A percentile compares a stretch with the other conserved stretches of the same genome.
phyloP scores from a whole-genome alignment of 2,797 vertebrate species.

The Hyperoplus immaculatus region DNA sequence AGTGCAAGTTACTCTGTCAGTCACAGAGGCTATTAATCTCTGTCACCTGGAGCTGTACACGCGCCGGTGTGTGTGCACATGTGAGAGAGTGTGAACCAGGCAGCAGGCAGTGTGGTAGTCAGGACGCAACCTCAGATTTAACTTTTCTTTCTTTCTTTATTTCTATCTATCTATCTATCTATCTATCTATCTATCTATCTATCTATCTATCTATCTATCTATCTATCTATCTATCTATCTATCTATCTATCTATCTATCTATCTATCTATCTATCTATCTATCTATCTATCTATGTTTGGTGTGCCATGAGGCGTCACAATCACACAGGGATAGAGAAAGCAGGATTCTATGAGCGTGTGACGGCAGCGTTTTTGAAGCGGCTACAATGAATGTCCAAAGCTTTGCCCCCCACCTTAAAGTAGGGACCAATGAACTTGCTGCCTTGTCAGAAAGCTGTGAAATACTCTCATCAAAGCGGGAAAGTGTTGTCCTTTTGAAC shows the following conservation, averaged over 20 bases:
- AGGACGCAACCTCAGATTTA: constrained; percentile 30
- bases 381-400: constrained; percentile 47
- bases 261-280: not conserved
- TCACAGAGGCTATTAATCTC: constrained; percentile 79
- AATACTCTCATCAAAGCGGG: constrained; percentile 27
- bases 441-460: constrained; percentile 31
- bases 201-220: not conserved
- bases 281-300: not conserved
- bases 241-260: not conserved
- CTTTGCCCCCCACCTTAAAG: constrained; percentile 20
- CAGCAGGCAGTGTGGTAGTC: constrained; percentile 44
- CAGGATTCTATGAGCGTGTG: constrained; percentile 28
- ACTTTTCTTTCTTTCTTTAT: constrained; percentile 18
- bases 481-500: constrained; percentile 33
- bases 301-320: constrained; percentile 3
- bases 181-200: not conserved
- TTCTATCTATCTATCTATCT: not conserved
- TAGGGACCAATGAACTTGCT: constrained; percentile 35
- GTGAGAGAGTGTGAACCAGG: constrained; percentile 13
- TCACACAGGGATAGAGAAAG: constrained; percentile 22
- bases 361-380: constrained; percentile 36
- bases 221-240: not conserved
- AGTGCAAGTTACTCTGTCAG: constrained; percentile 76
- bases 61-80: constrained; percentile 20
- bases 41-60: constrained; percentile 71